These are phyloP conservation scores for Nicator chloris DNA, from an alignment of 2,113 vertebrate genomes.

Conservation along the genomic window DNA sequence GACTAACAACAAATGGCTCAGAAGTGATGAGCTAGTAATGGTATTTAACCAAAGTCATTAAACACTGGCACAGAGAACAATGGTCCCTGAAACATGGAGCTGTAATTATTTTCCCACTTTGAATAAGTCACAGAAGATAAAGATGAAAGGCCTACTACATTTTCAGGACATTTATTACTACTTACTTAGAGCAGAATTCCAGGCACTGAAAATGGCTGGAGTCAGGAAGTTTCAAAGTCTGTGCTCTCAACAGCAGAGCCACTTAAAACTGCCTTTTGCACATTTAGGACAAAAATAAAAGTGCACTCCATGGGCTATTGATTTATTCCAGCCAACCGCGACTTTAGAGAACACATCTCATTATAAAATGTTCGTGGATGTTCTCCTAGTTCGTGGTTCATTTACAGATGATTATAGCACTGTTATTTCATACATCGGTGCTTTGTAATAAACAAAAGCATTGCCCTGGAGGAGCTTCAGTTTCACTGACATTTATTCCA, in stretches of 20 bases:
- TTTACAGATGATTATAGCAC: slow-evolving; percentile 33
- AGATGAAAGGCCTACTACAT: slow-evolving; percentile 3
- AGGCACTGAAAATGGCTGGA: slow-evolving; percentile 14
- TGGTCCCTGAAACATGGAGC: not conserved
- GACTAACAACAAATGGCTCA: not conserved
- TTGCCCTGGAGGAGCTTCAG: not conserved
- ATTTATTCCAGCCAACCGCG: slow-evolving; percentile 11
- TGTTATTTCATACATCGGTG: slow-evolving; percentile 15
- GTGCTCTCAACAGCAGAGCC: not conserved
- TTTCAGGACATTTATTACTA: slow-evolving; percentile 30
- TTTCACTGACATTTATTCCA: not conserved
- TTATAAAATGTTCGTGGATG: not conserved
- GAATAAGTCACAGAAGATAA: slow-evolving; percentile 29
- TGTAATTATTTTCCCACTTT: not conserved
- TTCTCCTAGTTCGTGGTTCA: not conserved
- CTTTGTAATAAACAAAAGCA: slow-evolving; percentile 13
- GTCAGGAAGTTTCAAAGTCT: slow-evolving; percentile 34
- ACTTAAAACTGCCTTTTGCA: slow-evolving; percentile 7
- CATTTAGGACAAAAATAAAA: slow-evolving; percentile 15
- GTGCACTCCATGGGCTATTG: not conserved
- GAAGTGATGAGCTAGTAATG: not conserved
- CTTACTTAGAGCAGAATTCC: not conserved
- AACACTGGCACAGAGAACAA: not conserved
- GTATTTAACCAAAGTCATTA: not conserved
- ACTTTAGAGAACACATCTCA: not conserved